Evolutionary conservation across 1,140 invertebrate species (phyloP).

Genomic region (Chrysoperla carnea): DNA sequence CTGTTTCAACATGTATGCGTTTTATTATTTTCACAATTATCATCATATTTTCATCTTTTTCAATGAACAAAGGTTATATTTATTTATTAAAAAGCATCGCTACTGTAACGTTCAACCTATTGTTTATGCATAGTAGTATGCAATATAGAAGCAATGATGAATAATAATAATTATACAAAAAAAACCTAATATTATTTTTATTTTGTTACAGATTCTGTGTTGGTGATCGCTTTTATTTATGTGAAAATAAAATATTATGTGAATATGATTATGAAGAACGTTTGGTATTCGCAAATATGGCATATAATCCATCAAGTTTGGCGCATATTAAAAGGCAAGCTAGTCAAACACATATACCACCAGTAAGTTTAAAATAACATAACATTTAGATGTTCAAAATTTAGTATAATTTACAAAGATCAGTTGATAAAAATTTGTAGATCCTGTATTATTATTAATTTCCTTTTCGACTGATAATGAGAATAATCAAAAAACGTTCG

Average conservation of each 20-base stretch:
- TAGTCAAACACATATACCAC: conserved; percentile 18
- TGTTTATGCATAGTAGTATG: too few relatives aligned
- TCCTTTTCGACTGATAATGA: too few relatives aligned
- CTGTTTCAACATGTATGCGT: too few relatives aligned
- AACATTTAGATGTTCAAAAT: not conserved
- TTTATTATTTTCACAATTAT: too few relatives aligned
- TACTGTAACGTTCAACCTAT: too few relatives aligned
- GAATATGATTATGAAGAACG: conserved; percentile 94
- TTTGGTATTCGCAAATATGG: conserved; percentile 79
- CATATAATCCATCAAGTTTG: conserved; percentile 70
- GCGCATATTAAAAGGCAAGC: conserved; percentile 78
- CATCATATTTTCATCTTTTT: too few relatives aligned
- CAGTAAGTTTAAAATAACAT: conserved; percentile 13
- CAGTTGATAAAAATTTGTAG: not conserved
- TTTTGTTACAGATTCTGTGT: conserved; percentile 78
- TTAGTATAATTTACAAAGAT: not conserved
- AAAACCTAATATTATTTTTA: not conserved
- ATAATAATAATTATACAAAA: too few relatives aligned
- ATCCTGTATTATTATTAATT: too few relatives aligned
- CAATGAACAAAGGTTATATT: too few relatives aligned
- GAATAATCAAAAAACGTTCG: too few relatives aligned
- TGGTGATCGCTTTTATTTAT: conserved; percentile 88
- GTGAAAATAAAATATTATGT: conserved; percentile 94
- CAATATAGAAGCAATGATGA: too few relatives aligned
- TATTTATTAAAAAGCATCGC: too few relatives aligned